phyloP scores from a whole-genome alignment of 2,113 vertebrate genomes.

The Protomyctophum bolini region DNA sequence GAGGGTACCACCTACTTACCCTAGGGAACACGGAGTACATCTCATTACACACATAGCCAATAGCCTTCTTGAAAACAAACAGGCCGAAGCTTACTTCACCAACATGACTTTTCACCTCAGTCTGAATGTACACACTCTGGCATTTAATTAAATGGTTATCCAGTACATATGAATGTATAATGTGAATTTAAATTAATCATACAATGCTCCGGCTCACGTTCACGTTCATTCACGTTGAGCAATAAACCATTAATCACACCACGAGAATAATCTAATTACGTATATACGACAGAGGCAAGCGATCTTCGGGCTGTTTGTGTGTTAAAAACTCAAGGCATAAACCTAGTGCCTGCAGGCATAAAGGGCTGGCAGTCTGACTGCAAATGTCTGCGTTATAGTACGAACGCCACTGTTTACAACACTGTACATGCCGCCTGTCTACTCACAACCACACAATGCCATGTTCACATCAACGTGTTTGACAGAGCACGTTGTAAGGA shows the following conservation, averaged over 20 bases:
- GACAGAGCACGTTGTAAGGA: constrained; percentile 48
- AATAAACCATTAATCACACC: constrained; percentile 57
- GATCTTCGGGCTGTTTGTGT: constrained; percentile 44
- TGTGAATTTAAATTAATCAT: constrained; percentile 56
- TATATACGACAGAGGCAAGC: constrained; percentile 29
- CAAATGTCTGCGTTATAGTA: background rate
- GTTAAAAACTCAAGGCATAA: constrained; percentile 62
- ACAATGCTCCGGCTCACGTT: constrained; percentile 7
- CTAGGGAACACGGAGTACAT: constrained; percentile 19
- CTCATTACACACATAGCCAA: constrained; percentile 52
- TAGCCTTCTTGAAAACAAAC: constrained; percentile 36
- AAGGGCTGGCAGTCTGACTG: background rate
- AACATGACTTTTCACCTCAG: constrained; percentile 63
- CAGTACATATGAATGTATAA: constrained; percentile 39
- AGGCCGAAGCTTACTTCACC: constrained; percentile 36
- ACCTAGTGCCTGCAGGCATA: constrained; percentile 10
- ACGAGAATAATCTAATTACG: constrained; percentile 47
- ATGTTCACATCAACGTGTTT: constrained; percentile 48
- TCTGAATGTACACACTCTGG: constrained; percentile 22
- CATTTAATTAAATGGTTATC: constrained; percentile 54
- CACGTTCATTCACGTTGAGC: constrained; percentile 26
- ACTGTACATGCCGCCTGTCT: background rate
- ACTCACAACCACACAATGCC: constrained; percentile 35
- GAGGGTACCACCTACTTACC: too few relatives aligned
- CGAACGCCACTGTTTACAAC: constrained; percentile 6